Base-by-base conservation (phyloP, 2,888 invertebrate species). In the Apotomis turbidana region DNA sequence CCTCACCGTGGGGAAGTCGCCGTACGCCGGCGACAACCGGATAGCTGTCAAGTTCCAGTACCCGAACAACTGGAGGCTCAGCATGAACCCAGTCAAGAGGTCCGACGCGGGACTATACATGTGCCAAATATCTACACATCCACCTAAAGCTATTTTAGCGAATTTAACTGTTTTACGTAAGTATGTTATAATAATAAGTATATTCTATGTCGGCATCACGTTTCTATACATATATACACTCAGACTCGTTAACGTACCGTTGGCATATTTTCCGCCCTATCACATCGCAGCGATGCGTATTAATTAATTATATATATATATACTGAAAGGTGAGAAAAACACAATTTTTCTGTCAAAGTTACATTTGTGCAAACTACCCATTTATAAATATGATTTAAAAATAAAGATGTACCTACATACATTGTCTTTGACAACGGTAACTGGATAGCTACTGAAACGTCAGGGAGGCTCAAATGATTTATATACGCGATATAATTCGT, bases 101-200 rank as follows among this genome's bases (percentile, higher is more conserved):
- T 94, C 95, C 46, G 97, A 97, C 83, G 95, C 95, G 59, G 97
- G 97, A 36, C 90, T 95, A 71, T 97, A 97, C 84, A 96, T 96
- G 94, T 97, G 97, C 89, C 96, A 97, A 95, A 96, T 97, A 84
- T 96, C 96, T 71, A 97, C 96, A 59, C 96, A 97, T 90, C 97
- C 97, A 36, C 96, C 97, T 38, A 95, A 96, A 79, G 96, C 96
- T 78, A 95, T 96, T 83, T 95, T 96, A 81, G 95, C 96, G 74
- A 96, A 96, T 84, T 94, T 97, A 78, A 96, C 96, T 77, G 95
- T 97, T 79, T 91, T 96, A 84, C 96, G 97, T 97, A 94, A 95
- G 94, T 91, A 76, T 72, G 41, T 5, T 55, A 27, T 27, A 27
- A 27, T 2, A 27, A 27, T 27, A 27, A 27, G 27, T 27, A 2